Percentiles rank a stretch among this genome's conserved stretches.
phyloP scores from a whole-genome alignment of 2,797 vertebrate genomes.

The Hydrolagus colliei region DNA sequence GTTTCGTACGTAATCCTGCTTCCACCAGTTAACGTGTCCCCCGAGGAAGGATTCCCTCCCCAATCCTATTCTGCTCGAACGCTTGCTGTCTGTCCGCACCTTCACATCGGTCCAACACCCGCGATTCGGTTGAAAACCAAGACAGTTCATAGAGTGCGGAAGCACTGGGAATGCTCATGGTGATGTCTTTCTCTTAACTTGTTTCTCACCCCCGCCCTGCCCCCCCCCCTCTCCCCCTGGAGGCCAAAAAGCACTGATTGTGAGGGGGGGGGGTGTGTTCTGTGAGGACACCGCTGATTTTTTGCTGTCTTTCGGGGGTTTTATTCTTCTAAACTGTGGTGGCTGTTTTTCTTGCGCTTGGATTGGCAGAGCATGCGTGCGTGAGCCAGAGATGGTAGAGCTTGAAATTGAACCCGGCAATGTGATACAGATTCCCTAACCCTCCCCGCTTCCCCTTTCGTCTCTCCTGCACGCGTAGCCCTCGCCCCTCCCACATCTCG shows the following conservation, averaged over 20 bases:
- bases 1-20: constrained; percentile 15
- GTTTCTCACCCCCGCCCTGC: no score
- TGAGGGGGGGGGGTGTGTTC: no score
- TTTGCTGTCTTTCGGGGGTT: no score
- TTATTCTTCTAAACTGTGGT: no score
- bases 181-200: background rate
- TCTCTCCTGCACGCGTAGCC: background rate
- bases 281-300: no score
- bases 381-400: no score
- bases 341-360: no score
- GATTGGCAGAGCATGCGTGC: no score
- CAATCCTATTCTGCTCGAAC: background rate
- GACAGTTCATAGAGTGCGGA: background rate
- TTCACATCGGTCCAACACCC: constrained; percentile 17
- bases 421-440: no score
- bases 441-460: no score
- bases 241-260: background rate
- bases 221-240: no score
- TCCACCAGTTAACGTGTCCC: background rate
- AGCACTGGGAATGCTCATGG: background rate
- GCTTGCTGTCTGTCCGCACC: background rate
- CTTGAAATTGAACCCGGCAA: no score
- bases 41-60: background rate
- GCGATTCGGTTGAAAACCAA: background rate
- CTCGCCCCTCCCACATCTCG: background rate